Base-by-base conservation (phyloP, 2,113 vertebrate genomes). In the Trematocara unimaculatum region DNA sequence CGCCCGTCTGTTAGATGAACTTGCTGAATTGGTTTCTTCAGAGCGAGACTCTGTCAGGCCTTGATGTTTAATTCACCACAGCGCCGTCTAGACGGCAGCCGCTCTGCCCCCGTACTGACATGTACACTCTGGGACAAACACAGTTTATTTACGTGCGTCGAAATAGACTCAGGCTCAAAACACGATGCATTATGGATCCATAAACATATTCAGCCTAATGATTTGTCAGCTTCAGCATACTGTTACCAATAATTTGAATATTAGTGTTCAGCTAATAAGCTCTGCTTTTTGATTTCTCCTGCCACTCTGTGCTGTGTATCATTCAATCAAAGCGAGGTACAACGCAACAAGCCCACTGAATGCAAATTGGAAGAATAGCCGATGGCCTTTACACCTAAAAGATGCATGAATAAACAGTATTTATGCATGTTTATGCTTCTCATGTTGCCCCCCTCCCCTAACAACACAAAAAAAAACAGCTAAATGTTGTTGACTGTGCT, bases 61-160 rank as follows among this genome's bases (percentile, higher is more conserved):
- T 93, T 93, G 92, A 94, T 94, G 92, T 94, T 94, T 94, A 94
- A 92, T 94, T 94, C 87, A 94, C 86, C 60, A 79, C 87, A 87
- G 77, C 49, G 29, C 86, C 20, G 87, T 95, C 92, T 94, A 93
- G 93, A 93, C 93, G 78, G 91, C 83, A 29, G 85, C 23, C 7
- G 72, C 88, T 83, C 86, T 83, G 89, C 86, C 86, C 79, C 80
- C 82, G 70, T 87, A 67, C 91, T 88, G 84, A 88, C 85, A 89
- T 35, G 83, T 54, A 74, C 87, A 82, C 79, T 58, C 81, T 40
- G 49, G 58, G 70, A 90, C 89, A 89, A 47, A 88, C 33, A 49
- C 2, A 14, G 33, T 49, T n/a, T 38, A 15, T 58, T 54, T 38
- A 29, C 6, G 6, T 29, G 31, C 56, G 23, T 18, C 29, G 74